Conservation (phyloP, 2,113 vertebrate genomes). For the Phocoena phocoena region DNA sequence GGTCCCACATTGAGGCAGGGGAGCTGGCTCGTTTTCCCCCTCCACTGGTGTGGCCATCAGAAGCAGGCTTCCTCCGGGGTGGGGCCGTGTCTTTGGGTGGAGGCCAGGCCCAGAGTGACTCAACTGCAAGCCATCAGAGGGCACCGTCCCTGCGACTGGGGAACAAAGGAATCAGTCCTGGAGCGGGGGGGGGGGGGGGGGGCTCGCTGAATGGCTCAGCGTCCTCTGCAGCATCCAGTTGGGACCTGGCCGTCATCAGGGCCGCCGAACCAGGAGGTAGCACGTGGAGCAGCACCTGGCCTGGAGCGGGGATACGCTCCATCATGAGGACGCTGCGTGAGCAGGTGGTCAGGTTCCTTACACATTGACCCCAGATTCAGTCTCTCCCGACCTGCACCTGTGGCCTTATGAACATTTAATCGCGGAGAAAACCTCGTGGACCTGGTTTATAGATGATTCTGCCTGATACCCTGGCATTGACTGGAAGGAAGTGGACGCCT, state of each 20-base stretch:
- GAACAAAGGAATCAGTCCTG: not conserved
- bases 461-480: not conserved
- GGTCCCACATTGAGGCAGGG: not conserved
- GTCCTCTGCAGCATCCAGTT: not conserved
- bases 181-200: not conserved
- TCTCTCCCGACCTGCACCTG: not conserved
- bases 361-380: not conserved
- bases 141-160: not conserved
- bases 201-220: not conserved
- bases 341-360: not conserved
- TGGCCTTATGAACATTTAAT: not conserved
- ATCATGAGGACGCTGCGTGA: not conserved
- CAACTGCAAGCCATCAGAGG: not conserved
- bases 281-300: fast-evolving
- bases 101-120: not conserved
- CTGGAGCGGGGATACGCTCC: not conserved
- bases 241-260: not conserved
- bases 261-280: not conserved
- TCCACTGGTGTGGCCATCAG: not conserved
- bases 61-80: too few relatives aligned
- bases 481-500: not conserved
- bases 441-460: not conserved
- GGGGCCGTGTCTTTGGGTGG: not conserved
- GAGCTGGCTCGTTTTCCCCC: too few relatives aligned
- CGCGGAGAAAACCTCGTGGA: fast-evolving